phyloP scores from a whole-genome alignment of 2,797 vertebrate species.

The Catharus ustulatus region DNA sequence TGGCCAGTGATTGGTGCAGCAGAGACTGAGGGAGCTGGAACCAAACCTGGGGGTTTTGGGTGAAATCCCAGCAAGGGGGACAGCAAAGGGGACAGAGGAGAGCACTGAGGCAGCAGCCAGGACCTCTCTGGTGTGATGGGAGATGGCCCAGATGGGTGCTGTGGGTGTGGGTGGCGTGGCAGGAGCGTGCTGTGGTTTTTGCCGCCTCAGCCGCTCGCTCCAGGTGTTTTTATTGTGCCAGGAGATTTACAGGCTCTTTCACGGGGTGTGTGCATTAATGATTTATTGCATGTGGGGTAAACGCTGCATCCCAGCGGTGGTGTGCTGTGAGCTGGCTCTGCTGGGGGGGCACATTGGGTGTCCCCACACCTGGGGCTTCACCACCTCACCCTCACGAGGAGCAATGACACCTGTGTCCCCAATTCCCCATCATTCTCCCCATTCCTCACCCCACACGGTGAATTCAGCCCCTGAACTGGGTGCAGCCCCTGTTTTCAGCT shows the following conservation, averaged over 20 bases:
- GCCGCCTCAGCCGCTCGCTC: background rate
- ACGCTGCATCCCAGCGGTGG: accelerated
- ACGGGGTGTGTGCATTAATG: background rate
- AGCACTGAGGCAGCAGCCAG: background rate
- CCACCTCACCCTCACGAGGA: accelerated
- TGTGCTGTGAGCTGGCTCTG: background rate
- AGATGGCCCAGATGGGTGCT: background rate
- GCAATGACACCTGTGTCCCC: accelerated
- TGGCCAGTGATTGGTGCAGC: accelerated
- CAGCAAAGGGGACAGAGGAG: background rate
- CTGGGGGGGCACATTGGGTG: accelerated
- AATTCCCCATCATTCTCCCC: no score
- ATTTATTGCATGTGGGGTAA: background rate
- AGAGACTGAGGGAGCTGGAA: background rate
- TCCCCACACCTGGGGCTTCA: background rate
- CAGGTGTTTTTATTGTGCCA: background rate
- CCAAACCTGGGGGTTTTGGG: background rate
- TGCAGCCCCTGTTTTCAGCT: background rate
- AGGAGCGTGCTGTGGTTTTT: background rate
- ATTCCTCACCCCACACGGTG: accelerated
- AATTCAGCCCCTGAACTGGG: accelerated
- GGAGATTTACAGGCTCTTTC: background rate
- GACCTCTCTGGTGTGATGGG: background rate
- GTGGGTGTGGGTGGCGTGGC: background rate
- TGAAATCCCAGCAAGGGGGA: background rate